Evolutionary conservation across 1,140 invertebrate species (phyloP).

Genomic region (Drosophila kanapiae): DNA sequence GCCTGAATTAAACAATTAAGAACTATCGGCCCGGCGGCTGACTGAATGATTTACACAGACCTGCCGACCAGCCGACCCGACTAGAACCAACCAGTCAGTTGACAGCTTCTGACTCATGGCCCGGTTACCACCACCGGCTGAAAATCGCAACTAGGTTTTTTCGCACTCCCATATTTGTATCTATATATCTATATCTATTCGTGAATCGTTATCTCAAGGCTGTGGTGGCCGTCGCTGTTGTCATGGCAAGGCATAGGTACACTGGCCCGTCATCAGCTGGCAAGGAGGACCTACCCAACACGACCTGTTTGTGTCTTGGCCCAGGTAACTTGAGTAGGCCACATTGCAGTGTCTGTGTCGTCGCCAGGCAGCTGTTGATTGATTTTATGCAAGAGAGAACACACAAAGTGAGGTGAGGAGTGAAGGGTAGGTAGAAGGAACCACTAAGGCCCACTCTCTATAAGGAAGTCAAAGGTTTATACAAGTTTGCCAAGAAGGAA

Average conservation of each 20-base stretch:
- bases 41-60: conserved; percentile 23
- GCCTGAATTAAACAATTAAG: conserved; percentile 47
- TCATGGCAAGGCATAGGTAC: conserved; percentile 1
- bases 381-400: conserved; percentile 72
- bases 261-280: conserved; percentile 29
- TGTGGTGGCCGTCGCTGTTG: conserved; percentile 13
- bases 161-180: conserved; percentile 40
- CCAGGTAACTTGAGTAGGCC: conserved; percentile 61
- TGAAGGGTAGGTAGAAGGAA: conserved; percentile 25
- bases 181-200: conserved; percentile 23
- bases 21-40: conserved; percentile 17
- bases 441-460: conserved; percentile 2
- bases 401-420: conserved; percentile 30
- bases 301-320: conserved; percentile 20
- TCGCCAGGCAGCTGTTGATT: conserved; percentile 70
- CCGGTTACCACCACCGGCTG: conserved; percentile 17
- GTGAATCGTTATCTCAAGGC: conserved; percentile 44
- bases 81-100: conserved; percentile 24
- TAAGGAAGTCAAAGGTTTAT: conserved; percentile 29
- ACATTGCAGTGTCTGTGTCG: conserved; percentile 6
- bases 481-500: conserved; percentile 2
- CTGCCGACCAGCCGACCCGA: conserved; percentile 11
- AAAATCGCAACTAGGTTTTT: conserved; percentile 31
- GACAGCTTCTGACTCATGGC: conserved; percentile 34
- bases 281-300: conserved; percentile 4